Conservation (phyloP, 1,140 invertebrate genomes). For the Zaprionus lachaisei region DNA sequence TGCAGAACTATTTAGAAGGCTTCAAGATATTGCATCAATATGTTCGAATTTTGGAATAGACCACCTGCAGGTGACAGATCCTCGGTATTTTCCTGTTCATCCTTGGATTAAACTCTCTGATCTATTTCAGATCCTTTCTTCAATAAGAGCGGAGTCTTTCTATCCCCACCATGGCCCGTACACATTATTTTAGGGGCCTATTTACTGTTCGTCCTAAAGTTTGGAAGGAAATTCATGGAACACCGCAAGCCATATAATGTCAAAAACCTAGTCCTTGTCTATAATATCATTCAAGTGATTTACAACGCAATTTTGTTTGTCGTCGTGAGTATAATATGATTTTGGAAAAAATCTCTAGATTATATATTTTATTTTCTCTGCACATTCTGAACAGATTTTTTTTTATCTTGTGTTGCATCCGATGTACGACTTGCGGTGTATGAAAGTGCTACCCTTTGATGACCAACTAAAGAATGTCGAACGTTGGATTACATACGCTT, state of each 20-base stretch:
- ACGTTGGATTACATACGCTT: constrained; percentile 18
- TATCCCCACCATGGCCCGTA: constrained; percentile 10
- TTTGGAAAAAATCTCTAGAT: neutral
- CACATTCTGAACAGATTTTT: neutral
- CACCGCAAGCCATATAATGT: constrained; percentile 91
- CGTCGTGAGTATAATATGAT: constrained; percentile 8
- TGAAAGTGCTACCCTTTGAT: neutral
- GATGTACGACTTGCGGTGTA: neutral
- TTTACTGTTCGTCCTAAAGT: constrained; percentile 15
- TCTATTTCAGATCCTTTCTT: neutral
- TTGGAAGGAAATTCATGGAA: constrained; percentile 92
- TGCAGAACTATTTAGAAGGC: neutral
- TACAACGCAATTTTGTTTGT: constrained; percentile 35
- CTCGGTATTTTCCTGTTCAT: neutral
- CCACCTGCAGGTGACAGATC: neutral
- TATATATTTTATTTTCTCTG: neutral
- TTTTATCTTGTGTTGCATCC: neutral
- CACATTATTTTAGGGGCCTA: neutral
- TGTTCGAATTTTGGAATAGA: neutral
- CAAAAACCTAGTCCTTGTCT: constrained; percentile 89
- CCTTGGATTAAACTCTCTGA: neutral
- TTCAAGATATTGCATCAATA: neutral
- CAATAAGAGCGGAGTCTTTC: neutral
- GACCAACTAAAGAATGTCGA: neutral
- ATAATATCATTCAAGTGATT: constrained; percentile 89